These are phyloP conservation scores for Lacerta viridis DNA, from an alignment of 2,797 vertebrate genomes.

Conservation along the genomic window DNA sequence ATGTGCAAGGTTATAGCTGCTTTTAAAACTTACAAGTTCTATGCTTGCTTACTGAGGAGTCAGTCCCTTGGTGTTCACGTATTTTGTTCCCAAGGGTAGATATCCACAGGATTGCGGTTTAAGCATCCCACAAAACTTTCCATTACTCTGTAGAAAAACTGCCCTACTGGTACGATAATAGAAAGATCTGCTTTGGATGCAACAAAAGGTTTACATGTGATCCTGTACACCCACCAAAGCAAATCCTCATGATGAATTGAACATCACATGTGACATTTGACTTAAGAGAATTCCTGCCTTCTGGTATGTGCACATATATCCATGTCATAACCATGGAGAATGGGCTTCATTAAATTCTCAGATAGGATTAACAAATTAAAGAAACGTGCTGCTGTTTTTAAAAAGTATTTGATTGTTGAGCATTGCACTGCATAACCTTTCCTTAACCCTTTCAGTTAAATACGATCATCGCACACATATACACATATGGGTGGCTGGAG, in stretches of 20 bases:
- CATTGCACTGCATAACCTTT: background rate
- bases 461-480: constrained; percentile 19
- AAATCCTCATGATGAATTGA: background rate
- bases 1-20: background rate
- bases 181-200: background rate
- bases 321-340: background rate
- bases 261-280: background rate
- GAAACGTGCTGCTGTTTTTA: background rate
- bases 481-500: constrained; percentile 39
- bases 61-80: background rate
- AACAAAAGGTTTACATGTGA: background rate
- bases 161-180: background rate
- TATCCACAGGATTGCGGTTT: background rate
- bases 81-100: background rate
- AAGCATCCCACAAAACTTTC: background rate
- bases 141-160: background rate
- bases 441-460: constrained; percentile 35
- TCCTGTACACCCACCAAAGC: background rate
- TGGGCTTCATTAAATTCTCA: background rate
- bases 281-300: background rate
- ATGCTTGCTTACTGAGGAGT: background rate
- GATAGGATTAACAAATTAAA: constrained; percentile 43
- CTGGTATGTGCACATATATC: background rate
- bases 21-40: background rate
- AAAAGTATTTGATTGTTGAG: background rate